phyloP scores from a whole-genome alignment of 2,888 invertebrate genomes.

The Hydrotaea cyrtoneurina region DNA sequence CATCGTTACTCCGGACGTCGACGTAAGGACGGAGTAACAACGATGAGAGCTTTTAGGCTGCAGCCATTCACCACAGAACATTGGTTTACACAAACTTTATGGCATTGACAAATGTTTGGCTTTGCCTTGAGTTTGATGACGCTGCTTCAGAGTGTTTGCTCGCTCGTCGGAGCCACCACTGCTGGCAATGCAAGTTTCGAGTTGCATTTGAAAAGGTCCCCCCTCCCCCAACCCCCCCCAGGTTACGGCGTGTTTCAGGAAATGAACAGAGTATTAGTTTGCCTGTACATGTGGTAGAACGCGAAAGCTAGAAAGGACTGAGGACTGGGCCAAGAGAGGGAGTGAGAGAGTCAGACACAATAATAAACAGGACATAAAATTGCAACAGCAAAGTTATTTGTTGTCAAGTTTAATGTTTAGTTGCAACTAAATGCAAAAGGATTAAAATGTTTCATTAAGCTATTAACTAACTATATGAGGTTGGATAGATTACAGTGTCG shows the following conservation, averaged over 20 bases:
- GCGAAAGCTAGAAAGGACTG: too few relatives aligned
- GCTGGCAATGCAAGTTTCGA: constrained; percentile 23
- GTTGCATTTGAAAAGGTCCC: too few relatives aligned
- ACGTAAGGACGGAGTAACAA: background rate
- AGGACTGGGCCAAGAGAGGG: too few relatives aligned
- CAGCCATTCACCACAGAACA: constrained; percentile 44
- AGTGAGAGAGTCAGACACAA: background rate
- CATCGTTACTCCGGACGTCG: background rate
- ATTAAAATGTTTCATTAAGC: constrained; percentile 57
- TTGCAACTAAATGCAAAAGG: constrained; percentile 44
- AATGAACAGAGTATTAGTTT: background rate
- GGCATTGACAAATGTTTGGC: constrained; percentile 40
- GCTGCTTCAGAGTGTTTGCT: background rate
- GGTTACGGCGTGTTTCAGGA: too few relatives aligned
- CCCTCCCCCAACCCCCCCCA: too few relatives aligned
- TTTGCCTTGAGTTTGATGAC: constrained; percentile 37
- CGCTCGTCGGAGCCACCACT: constrained; percentile 23
- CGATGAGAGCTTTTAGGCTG: constrained; percentile 42
- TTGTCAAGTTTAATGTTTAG: constrained; percentile 46
- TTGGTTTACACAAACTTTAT: constrained; percentile 52
- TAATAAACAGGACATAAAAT: constrained; percentile 58
- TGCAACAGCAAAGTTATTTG: constrained; percentile 32
- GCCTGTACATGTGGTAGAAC: background rate
- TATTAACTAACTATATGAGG: constrained; percentile 53
- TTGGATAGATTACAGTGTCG: constrained; percentile 22